A percentile compares a stretch with the other conserved stretches of the same genome.
phyloP scores from a whole-genome alignment of 2,888 invertebrate genomes.

The Pilophorus perplexus region DNA sequence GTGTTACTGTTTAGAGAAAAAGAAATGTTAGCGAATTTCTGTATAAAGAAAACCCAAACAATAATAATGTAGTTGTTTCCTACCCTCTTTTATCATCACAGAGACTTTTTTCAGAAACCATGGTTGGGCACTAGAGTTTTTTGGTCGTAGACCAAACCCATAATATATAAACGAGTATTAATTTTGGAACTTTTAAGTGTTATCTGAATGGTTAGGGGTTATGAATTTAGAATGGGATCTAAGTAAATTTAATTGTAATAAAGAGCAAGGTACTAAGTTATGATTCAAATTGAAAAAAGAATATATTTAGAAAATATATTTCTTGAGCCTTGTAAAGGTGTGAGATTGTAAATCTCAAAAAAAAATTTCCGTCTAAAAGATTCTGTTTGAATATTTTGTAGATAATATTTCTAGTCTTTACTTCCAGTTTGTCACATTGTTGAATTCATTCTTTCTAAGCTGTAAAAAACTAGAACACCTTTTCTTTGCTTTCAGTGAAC shows the following conservation, averaged over 20 bases:
- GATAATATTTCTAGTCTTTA: conserved; percentile 34
- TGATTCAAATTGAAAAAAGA: conserved; percentile 17
- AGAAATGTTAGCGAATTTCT: conserved; percentile 5
- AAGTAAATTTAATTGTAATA: conserved; percentile 31
- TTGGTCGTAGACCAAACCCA: conserved; percentile 26
- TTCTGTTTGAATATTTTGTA: conserved; percentile 29
- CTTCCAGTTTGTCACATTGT: conserved; percentile 23
- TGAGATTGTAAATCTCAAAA: conserved; percentile 42
- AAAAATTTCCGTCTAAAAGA: conserved; percentile 40
- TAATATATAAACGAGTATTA: conserved; percentile 33
- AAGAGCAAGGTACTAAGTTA: conserved; percentile 30
- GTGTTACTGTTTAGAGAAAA: conserved; percentile 14
- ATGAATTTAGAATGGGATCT: conserved; percentile 29
- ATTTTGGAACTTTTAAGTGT: conserved; percentile 38
- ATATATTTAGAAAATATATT: conserved; percentile 13
- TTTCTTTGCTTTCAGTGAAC: not conserved
- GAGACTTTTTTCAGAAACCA: conserved; percentile 20
- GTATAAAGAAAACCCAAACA: not conserved
- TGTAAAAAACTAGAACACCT: conserved; percentile 13
- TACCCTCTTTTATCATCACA: conserved; percentile 15
- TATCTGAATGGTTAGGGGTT: conserved; percentile 42
- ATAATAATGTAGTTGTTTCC: conserved; percentile 9
- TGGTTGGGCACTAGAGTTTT: conserved; percentile 21
- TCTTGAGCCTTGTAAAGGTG: conserved; percentile 25
- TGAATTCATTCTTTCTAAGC: conserved; percentile 21